Percentiles rank a stretch among this genome's conserved stretches.
phyloP scores from a whole-genome alignment of 2,113 vertebrate species.

The Pipra filicauda region DNA sequence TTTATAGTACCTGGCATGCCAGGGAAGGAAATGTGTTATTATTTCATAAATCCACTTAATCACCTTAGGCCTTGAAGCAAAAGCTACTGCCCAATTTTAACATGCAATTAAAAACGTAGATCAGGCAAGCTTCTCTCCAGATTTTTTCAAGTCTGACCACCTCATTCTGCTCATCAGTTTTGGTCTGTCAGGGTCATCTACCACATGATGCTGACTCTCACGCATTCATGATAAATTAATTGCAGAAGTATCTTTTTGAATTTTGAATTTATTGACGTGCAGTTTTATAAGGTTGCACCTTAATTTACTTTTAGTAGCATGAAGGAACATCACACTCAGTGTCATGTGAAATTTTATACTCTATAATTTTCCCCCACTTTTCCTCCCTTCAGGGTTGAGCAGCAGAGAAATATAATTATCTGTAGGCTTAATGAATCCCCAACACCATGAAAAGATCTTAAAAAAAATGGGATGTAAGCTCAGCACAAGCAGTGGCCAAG shows the following conservation, averaged over 20 bases:
- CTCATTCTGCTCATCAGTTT: not conserved
- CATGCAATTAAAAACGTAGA: accelerated
- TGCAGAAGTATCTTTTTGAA: not conserved
- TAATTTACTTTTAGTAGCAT: not conserved
- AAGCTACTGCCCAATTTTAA: not conserved
- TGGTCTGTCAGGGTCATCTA: not conserved
- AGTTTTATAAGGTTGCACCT: not conserved
- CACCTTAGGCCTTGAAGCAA: not conserved
- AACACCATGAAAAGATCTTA: not conserved
- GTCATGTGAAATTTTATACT: accelerated
- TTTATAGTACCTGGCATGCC: not conserved
- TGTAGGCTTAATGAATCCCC: not conserved
- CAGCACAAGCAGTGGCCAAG: not conserved
- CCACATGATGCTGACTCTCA: not conserved
- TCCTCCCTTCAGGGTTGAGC: not conserved
- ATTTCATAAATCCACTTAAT: not conserved
- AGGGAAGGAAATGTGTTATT: not conserved
- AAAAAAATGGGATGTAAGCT: not conserved
- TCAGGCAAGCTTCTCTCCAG: not conserved
- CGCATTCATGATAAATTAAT: not conserved
- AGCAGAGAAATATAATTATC: not conserved
- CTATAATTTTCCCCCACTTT: not conserved
- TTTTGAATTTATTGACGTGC: not conserved
- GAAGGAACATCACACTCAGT: not conserved
- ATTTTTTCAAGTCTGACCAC: not conserved